phyloP scores from a whole-genome alignment of 2,797 vertebrate species.

The Sardinella longiceps region DNA sequence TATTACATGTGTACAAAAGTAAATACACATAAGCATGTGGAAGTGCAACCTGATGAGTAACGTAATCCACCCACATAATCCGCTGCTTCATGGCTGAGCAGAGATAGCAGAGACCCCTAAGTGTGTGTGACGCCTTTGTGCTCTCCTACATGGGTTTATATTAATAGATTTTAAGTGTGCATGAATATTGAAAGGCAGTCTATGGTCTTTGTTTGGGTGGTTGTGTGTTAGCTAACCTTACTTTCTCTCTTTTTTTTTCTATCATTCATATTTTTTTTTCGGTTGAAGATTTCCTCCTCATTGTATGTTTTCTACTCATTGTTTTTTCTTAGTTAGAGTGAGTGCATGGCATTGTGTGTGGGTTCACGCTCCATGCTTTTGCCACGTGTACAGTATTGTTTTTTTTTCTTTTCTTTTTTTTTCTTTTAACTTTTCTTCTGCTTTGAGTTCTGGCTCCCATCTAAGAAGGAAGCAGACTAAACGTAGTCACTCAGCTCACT shows the following conservation, averaged over 20 bases:
- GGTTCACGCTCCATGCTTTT: background rate
- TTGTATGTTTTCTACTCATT: background rate
- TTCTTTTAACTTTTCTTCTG: no score
- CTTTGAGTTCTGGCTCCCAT: background rate
- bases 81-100: background rate
- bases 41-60: background rate
- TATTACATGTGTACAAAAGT: slow-evolving; percentile 14
- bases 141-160: background rate
- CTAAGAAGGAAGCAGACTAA: background rate
- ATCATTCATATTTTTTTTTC: background rate
- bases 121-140: background rate
- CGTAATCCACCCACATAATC: background rate
- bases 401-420: no score
- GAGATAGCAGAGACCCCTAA: background rate
- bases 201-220: background rate
- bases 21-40: background rate
- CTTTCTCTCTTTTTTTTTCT: background rate
- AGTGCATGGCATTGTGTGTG: background rate
- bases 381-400: background rate
- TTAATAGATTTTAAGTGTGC: background rate
- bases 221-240: background rate
- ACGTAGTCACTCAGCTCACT: background rate
- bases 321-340: no score
- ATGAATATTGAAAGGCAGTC: background rate
- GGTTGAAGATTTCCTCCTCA: background rate